Conservation (phyloP, 2,888 invertebrate species). For the Trichopoda pennipes region DNA sequence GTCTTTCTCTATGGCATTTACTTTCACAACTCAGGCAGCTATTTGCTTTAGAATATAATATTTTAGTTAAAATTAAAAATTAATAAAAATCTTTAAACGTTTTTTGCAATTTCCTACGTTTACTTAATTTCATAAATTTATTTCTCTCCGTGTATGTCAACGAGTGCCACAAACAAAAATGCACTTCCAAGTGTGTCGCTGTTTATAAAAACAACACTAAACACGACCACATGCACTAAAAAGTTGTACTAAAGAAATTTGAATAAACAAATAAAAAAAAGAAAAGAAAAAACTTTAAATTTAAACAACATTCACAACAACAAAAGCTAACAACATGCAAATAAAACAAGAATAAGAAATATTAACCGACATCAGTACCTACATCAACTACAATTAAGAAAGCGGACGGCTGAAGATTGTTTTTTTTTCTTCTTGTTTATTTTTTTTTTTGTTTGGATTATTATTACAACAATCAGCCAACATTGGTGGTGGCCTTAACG, state of each 20-base stretch:
- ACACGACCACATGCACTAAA: constrained; percentile 22
- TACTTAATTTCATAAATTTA: not conserved
- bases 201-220: constrained; percentile 31
- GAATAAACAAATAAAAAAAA: constrained; percentile 60
- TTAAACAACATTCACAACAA: constrained; percentile 39
- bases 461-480: constrained; percentile 55
- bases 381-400: constrained; percentile 68
- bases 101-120: not conserved
- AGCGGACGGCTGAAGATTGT: constrained; percentile 65
- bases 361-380: constrained; percentile 66
- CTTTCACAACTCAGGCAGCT: no score
- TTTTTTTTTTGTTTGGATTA: constrained; percentile 25
- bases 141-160: constrained; percentile 26
- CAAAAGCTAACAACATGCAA: constrained; percentile 49
- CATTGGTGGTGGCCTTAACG: constrained; percentile 68
- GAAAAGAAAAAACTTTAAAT: constrained; percentile 48
- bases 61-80: no score
- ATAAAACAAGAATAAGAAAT: constrained; percentile 37
- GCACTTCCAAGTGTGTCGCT: constrained; percentile 49
- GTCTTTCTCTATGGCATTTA: no score
- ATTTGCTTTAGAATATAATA: no score
- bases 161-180: constrained; percentile 13
- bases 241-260: constrained; percentile 2
- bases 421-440: no score
- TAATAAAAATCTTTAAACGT: no score